Base-by-base conservation (phyloP, 2,797 vertebrate genomes). In the Decapterus maruadsi region DNA sequence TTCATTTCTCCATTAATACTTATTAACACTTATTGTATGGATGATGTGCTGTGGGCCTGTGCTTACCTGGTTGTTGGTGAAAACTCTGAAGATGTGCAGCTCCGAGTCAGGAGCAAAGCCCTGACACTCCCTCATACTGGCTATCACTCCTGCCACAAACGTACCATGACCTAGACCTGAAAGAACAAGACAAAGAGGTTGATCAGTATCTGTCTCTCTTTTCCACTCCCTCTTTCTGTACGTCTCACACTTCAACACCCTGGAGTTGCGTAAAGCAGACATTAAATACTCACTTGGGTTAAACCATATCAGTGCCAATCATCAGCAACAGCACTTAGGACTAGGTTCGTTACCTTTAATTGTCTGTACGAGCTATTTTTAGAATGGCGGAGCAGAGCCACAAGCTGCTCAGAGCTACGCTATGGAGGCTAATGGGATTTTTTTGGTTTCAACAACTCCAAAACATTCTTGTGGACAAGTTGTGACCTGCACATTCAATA, bases 81-180 rank as follows among this genome's bases (percentile, higher is more conserved):
- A 99, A 68, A 99, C 98, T 89, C 98, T 96, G 94, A 99, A 99
- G 91, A 99, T 99, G 91, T 99, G 98, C 60, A 99, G 96, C 78
- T 99, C 98, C 2, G 98, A 98, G 85, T 99, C 98, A 0, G 98
- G 98, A 72, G 98, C 98, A 83, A 99, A 99, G 11, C 98, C 98
- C 78, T 99, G 98, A 93, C 98, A 99, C 87, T 99, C 98, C 85
- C 98, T 96, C 98, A 99, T 99, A 82, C 98, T 99, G 84, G 98
- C 98, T 58, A 99, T 99, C 58, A 99, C 98, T 31, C 98, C 98
- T n/a, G 98, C 98, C 20, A 99, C 98, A 54, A 99, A 99, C 0
- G 98, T 99, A 7, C 98, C 98, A 3, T 99, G 98, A 72, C 98
- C 98, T 87, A 99, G 93, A 48, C 98, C 98, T 99, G 87, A 56